A percentile compares a stretch with the other conserved stretches of the same genome.
phyloP scores from a whole-genome alignment of 2,113 vertebrate genomes.

The Capreolus pygargus region DNA sequence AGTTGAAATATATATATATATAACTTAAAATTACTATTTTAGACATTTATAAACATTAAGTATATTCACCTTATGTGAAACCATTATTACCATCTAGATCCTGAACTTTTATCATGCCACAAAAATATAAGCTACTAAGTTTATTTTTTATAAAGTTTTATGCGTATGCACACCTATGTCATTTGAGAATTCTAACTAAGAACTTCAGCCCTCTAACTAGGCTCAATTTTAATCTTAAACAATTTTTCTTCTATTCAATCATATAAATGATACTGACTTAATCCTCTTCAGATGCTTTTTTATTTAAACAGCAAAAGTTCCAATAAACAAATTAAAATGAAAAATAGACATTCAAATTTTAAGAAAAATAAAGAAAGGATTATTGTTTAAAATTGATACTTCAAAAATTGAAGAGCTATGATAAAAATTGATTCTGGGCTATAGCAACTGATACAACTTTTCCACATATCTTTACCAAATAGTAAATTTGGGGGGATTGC shows the following conservation, averaged over 20 bases:
- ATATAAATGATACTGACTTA: not conserved
- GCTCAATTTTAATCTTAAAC: not conserved
- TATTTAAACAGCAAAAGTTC: not conserved
- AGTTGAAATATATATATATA: not conserved
- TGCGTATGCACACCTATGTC: not conserved
- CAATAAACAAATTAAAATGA: not conserved
- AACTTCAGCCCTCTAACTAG: not conserved
- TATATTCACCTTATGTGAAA: not conserved
- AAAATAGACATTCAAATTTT: not conserved
- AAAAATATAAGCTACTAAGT: not conserved
- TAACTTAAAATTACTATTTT: not conserved
- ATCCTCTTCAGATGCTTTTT: not conserved
- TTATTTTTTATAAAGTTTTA: not conserved
- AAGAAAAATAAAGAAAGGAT: not conserved
- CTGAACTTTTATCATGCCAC: not conserved
- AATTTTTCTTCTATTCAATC: not conserved
- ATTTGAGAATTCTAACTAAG: not conserved
- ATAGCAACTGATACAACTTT: not conserved
- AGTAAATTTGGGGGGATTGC: not conserved
- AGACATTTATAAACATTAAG: not conserved
- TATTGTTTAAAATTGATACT: not conserved
- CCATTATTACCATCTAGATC: rapidly evolving
- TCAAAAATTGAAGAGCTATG: not conserved
- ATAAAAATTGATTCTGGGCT: not conserved
- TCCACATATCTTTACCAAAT: not conserved